Conservation (phyloP, 1,140 invertebrate species). For the Hylaeus anthracinus region DNA sequence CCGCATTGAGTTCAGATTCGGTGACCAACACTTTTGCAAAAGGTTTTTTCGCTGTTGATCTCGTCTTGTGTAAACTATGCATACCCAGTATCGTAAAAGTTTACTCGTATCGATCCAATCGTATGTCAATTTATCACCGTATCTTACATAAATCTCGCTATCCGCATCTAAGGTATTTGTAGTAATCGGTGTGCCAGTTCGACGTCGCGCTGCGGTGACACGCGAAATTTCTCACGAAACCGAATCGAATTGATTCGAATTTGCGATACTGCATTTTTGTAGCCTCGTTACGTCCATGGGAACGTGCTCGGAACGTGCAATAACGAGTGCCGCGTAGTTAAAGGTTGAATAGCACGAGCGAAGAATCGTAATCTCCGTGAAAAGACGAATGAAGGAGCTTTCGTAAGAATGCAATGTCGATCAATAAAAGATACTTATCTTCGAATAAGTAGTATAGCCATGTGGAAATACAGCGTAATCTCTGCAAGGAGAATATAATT, state of each 20-base stretch:
- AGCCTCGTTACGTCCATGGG: background rate
- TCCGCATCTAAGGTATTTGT: background rate
- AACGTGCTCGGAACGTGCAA: background rate
- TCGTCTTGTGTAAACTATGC: too few relatives aligned
- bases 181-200: background rate
- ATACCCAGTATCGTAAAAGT: too few relatives aligned
- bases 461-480: too few relatives aligned
- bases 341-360: background rate
- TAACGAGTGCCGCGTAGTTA: background rate
- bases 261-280: background rate
- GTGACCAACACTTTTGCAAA: too few relatives aligned
- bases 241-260: background rate
- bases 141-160: background rate
- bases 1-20: too few relatives aligned
- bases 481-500: too few relatives aligned
- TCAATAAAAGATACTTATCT: too few relatives aligned
- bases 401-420: too few relatives aligned
- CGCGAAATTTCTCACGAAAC: slow-evolving; percentile 7
- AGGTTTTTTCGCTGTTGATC: too few relatives aligned
- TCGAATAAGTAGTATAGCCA: too few relatives aligned
- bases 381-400: background rate
- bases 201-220: background rate
- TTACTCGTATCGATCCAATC: too few relatives aligned
- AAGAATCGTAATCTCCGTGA: background rate
- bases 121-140: too few relatives aligned